Percentiles rank a stretch among this genome's conserved stretches.
phyloP scores from a whole-genome alignment of 2,888 invertebrate genomes.

The Epiblema foenella region DNA sequence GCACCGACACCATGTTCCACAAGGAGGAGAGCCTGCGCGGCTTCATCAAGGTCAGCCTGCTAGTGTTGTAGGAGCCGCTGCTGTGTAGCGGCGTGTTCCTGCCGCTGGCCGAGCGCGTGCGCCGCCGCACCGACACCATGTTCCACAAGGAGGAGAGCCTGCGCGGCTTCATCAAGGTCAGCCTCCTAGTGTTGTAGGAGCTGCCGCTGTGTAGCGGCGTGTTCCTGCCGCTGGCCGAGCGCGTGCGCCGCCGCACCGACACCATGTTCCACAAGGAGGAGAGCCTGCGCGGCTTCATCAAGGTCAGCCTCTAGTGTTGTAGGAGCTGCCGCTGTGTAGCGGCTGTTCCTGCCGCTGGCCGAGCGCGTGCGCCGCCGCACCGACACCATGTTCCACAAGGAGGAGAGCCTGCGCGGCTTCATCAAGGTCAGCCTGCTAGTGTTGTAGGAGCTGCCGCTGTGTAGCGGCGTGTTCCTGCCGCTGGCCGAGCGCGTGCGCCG shows the following conservation, averaged over 20 bases:
- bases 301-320: constrained; percentile 68
- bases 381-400: constrained; percentile 96
- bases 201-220: constrained; percentile 97
- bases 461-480: constrained; percentile 98
- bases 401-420: constrained; percentile 96
- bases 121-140: constrained; percentile 95
- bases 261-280: constrained; percentile 97
- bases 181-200: too few relatives aligned
- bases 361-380: constrained; percentile 95
- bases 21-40: constrained; percentile 97
- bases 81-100: too few relatives aligned
- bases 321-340: constrained; percentile 95
- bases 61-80: too few relatives aligned
- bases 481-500: constrained; percentile 96
- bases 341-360: constrained; percentile 97
- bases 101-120: constrained; percentile 96
- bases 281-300: constrained; percentile 95
- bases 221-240: constrained; percentile 97
- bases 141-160: constrained; percentile 97
- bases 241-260: constrained; percentile 94
- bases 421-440: constrained; percentile 86
- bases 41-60: constrained; percentile 90
- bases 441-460: constrained; percentile 96
- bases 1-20: constrained; percentile 96
- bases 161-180: constrained; percentile 92